These are phyloP conservation scores for Taenioides sp. DNA, from an alignment of 2,797 vertebrate species.

Conservation along the genomic window DNA sequence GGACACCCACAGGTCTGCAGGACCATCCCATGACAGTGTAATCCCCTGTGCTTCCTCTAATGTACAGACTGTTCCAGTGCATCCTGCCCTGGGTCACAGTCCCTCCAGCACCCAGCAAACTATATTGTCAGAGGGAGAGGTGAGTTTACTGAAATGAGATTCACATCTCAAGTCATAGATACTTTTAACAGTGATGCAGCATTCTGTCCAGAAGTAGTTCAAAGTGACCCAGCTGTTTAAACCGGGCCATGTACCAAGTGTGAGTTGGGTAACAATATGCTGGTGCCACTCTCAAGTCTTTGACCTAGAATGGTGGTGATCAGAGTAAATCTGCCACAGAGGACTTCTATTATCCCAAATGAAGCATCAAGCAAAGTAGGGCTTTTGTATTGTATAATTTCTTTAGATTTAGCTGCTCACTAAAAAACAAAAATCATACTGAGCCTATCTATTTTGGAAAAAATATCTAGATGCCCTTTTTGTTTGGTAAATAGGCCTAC, in stretches of 20 bases:
- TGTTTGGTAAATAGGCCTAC: too few relatives aligned
- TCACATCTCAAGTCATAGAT: not conserved
- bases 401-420: not conserved
- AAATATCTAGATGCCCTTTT: too few relatives aligned
- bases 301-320: conserved; percentile 59
- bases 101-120: conserved; percentile 46
- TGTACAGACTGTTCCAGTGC: conserved; percentile 36
- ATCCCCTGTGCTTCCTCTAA: conserved; percentile 39
- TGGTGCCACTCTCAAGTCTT: conserved; percentile 50
- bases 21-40: conserved; percentile 45
- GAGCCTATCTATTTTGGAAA: too few relatives aligned
- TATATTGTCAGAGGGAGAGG: conserved; percentile 61
- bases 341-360: conserved; percentile 16
- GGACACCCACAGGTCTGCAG: conserved; percentile 65
- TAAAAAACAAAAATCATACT: too few relatives aligned
- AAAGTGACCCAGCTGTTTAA: conserved; percentile 75
- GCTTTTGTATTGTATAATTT: not conserved
- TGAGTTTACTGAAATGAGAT: conserved; percentile 32
- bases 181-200: conserved; percentile 47
- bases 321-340: conserved; percentile 21
- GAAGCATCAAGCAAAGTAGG: not conserved
- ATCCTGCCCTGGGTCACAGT: conserved; percentile 29
- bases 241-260: conserved; percentile 54
- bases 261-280: conserved; percentile 59
- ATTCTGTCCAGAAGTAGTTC: conserved; percentile 54